Percentiles rank a stretch among this genome's conserved stretches.
phyloP scores from a whole-genome alignment of 2,113 vertebrate genomes.

The Bujurquina vittata region DNA sequence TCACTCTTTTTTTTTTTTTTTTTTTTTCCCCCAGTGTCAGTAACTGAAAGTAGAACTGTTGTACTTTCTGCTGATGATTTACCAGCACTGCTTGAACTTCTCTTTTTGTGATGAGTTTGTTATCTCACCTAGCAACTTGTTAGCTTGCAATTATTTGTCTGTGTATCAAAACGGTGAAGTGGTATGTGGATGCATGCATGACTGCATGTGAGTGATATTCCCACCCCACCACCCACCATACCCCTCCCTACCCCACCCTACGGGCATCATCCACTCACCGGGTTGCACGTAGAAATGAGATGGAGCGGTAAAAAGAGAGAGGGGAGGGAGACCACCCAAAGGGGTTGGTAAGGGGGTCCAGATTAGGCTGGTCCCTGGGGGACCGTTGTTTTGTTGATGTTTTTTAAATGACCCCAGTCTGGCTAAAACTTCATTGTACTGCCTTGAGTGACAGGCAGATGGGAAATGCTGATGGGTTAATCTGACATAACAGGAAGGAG shows the following conservation, averaged over 20 bases:
- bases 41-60: conserved; percentile 42
- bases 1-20: not conserved
- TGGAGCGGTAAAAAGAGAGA: not conserved
- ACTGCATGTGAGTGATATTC: conserved; percentile 35
- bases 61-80: conserved; percentile 52
- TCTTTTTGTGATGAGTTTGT: conserved; percentile 46
- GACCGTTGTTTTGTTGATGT: conserved; percentile 73
- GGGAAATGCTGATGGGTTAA: conserved; percentile 62
- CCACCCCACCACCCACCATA: not conserved
- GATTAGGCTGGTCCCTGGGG: conserved; percentile 74
- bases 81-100: conserved; percentile 42
- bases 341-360: conserved; percentile 68
- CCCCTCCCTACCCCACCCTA: not conserved
- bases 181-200: conserved; percentile 7
- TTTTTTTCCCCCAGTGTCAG: not conserved
- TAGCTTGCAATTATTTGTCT: not conserved
- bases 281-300: conserved; percentile 6
- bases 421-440: conserved; percentile 64
- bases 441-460: conserved; percentile 74
- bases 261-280: conserved; percentile 21
- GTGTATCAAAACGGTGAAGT: not conserved
- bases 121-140: conserved; percentile 40
- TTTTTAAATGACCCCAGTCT: conserved; percentile 74
- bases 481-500: conserved; percentile 50
- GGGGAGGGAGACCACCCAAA: conserved; percentile 76